A percentile compares a stretch with the other conserved stretches of the same genome.
These are phyloP conservation scores for Margarornis squamiger DNA, from an alignment of 2,797 vertebrate genomes.

Conservation along the genomic window DNA sequence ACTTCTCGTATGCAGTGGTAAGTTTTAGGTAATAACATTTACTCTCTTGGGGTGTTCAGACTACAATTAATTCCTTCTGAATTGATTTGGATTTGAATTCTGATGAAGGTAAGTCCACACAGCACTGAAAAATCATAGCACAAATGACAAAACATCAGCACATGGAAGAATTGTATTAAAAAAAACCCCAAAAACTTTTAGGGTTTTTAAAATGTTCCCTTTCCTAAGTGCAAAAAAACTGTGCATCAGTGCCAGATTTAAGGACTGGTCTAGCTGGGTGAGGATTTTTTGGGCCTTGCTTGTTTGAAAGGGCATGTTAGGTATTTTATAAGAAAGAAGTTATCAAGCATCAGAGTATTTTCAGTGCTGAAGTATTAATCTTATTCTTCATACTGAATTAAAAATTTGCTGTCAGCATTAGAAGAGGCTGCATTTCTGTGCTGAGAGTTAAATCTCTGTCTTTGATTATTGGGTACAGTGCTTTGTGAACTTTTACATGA, in stretches of 20 bases:
- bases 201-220: background rate
- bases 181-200: background rate
- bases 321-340: slow-evolving; percentile 24
- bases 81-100: background rate
- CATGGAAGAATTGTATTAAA: background rate
- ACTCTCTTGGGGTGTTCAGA: background rate
- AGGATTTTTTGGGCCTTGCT: background rate
- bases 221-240: slow-evolving; percentile 5
- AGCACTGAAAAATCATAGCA: background rate
- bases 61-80: background rate
- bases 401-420: slow-evolving; percentile 16
- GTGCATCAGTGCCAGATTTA: background rate
- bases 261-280: background rate
- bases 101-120: background rate
- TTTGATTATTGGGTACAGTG: background rate
- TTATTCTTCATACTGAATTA: background rate
- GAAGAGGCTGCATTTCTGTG: background rate
- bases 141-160: background rate
- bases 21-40: background rate
- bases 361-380: slow-evolving; percentile 16
- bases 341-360: slow-evolving; percentile 18
- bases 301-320: slow-evolving; percentile 6
- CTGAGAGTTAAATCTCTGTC: background rate
- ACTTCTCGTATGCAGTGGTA: background rate
- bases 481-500: background rate